These are phyloP conservation scores for Apogon talboti DNA, from an alignment of 2,797 vertebrate genomes.

Conservation along the genomic window DNA sequence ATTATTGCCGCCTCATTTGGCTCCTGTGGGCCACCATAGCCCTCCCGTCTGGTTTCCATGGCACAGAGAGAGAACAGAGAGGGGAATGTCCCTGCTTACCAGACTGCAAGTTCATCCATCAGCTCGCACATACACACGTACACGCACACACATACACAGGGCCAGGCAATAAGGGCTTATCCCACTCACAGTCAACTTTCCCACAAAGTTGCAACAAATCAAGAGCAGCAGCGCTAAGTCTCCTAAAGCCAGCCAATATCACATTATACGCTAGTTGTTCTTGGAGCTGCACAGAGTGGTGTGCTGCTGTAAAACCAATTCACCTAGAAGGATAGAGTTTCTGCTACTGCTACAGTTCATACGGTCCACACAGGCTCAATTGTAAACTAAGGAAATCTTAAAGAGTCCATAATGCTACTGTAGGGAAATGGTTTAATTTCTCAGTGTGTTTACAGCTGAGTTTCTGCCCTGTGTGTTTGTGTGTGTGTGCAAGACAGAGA, in stretches of 20 bases:
- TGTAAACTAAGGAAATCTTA: conserved; percentile 50
- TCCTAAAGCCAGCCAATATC: conserved; percentile 71
- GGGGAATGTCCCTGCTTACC: conserved; percentile 83
- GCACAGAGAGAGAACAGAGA: conserved; percentile 81
- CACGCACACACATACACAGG: conserved; percentile 15
- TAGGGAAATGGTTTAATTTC: conserved; percentile 48
- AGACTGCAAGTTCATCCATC: conserved; percentile 81
- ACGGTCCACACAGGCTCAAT: conserved; percentile 22
- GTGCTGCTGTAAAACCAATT: conserved; percentile 56
- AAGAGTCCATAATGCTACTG: conserved; percentile 40
- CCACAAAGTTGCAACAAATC: conserved; percentile 81
- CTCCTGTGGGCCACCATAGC: conserved; percentile 87
- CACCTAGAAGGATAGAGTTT: conserved; percentile 53
- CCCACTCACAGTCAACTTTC: conserved; percentile 77
- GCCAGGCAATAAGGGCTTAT: conserved; percentile 68
- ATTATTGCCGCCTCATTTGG: conserved; percentile 89
- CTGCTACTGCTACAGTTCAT: conserved; percentile 36
- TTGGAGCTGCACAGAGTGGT: conserved; percentile 48
- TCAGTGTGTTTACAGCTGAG: conserved; percentile 34
- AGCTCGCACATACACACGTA: conserved; percentile 49
- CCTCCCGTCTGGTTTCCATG: conserved; percentile 86
- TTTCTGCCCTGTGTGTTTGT: conserved; percentile 21
- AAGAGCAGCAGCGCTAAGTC: conserved; percentile 67
- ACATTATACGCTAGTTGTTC: conserved; percentile 66
- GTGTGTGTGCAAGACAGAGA: conserved; percentile 11